phyloP scores from a whole-genome alignment of 1,140 invertebrate genomes.

The Bombus superbus region DNA sequence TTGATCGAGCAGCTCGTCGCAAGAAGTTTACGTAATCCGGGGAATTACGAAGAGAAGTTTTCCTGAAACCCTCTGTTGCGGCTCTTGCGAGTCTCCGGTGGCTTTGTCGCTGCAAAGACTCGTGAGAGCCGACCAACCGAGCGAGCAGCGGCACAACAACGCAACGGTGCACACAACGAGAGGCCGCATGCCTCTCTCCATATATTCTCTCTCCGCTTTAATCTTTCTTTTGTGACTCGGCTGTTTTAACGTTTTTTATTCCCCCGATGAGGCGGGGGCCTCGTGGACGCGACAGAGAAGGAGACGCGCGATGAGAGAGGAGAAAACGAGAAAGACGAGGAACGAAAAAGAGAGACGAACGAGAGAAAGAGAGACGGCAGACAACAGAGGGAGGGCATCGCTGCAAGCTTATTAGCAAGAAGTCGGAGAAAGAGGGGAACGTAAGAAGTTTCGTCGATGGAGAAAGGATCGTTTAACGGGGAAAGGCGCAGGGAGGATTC shows the following conservation, averaged over 20 bases:
- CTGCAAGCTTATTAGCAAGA: conserved; percentile 65
- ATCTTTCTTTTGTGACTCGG: conserved; percentile 81
- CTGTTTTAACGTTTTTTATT: conserved; percentile 81
- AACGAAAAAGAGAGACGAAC: not conserved
- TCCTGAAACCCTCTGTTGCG: conserved; percentile 1
- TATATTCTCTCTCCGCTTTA: conserved; percentile 70
- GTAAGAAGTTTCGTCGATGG: conserved; percentile 26
- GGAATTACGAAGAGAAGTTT: not conserved
- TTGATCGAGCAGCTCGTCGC: not conserved
- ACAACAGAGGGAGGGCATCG: conserved; percentile 6
- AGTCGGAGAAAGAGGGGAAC: conserved; percentile 54
- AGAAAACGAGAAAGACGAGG: not conserved
- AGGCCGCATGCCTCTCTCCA: conserved; percentile 62
- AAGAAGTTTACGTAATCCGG: conserved; percentile 17
- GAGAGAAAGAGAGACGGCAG: not conserved
- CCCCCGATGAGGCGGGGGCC: conserved; percentile 65
- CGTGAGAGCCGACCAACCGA: conserved; percentile 37
- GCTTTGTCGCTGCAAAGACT: not conserved
- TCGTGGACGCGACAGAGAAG: conserved; percentile 49
- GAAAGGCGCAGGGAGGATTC: not conserved
- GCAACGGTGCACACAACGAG: conserved; percentile 39
- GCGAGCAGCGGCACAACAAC: conserved; percentile 23
- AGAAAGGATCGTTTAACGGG: conserved; percentile 32
- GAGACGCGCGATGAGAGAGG: not conserved
- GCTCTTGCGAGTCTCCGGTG: not conserved